Evolutionary conservation across 37 sponge, comb jelly and placozoan genomes (phyloP).

Genomic region (Oopsacas minuta): DNA sequence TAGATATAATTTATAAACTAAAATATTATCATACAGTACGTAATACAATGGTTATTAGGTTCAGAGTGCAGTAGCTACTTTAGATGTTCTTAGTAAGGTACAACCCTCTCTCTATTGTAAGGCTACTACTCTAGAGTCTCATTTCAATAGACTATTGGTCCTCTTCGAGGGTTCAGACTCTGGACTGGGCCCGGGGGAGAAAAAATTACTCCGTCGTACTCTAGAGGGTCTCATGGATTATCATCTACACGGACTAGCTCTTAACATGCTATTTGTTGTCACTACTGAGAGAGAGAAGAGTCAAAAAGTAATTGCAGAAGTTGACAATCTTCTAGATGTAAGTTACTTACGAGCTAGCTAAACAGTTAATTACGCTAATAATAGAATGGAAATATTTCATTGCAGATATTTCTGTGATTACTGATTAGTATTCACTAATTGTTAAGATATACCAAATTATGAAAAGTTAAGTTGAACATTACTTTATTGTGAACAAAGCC

Average conservation of each 20-base stretch:
- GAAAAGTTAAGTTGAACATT: no score
- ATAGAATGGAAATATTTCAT: no score
- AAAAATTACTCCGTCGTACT: background rate
- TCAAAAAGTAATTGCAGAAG: background rate
- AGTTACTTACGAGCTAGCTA: no score
- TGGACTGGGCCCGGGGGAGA: background rate
- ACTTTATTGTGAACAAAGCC: no score
- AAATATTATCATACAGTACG: background rate
- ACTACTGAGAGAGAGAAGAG: background rate
- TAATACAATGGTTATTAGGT: background rate
- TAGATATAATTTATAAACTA: no score
- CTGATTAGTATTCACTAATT: no score
- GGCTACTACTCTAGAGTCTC: background rate
- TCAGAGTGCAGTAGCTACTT: background rate
- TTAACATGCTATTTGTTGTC: background rate
- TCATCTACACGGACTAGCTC: background rate
- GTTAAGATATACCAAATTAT: no score
- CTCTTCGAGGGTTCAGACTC: background rate
- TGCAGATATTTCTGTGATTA: no score
- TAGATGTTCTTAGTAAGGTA: background rate
- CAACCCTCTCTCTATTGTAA: background rate
- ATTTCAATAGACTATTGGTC: background rate
- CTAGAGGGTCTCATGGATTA: conserved; percentile 11
- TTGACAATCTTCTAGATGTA: background rate
- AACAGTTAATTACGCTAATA: no score